A percentile compares a stretch with the other conserved stretches of the same genome.
Evolutionary conservation across 2,113 vertebrate genomes (phyloP).

Genomic region (Lethenteron reissneri): DNA sequence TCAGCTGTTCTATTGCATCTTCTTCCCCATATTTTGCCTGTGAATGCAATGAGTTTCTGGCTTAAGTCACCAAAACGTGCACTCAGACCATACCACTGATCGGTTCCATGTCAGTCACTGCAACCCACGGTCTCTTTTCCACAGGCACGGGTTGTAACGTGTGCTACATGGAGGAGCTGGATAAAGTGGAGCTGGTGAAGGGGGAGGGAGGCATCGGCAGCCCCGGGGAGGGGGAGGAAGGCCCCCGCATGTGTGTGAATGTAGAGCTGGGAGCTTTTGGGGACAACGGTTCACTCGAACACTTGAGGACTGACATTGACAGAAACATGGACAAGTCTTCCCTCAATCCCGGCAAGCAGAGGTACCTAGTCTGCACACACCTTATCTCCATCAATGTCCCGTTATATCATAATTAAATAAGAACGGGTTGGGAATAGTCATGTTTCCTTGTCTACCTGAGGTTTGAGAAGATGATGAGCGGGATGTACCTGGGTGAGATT

Average conservation of each 20-base stretch:
- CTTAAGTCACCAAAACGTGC: too few relatives aligned
- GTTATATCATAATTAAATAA: too few relatives aligned
- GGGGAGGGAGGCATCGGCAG: constrained; percentile 32
- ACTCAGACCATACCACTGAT: too few relatives aligned
- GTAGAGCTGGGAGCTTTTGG: constrained; percentile 68
- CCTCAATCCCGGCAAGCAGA: constrained; percentile 13
- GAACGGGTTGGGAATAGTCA: too few relatives aligned
- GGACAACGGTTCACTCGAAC: neutral
- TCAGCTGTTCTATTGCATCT: too few relatives aligned
- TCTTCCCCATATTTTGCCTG: too few relatives aligned
- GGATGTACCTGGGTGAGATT: constrained; percentile 37
- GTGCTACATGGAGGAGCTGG: constrained; percentile 97
- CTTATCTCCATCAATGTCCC: too few relatives aligned
- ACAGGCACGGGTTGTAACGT: constrained; percentile 72
- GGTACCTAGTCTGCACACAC: constrained; percentile 22
- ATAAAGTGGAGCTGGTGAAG: constrained; percentile 60
- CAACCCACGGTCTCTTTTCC: neutral
- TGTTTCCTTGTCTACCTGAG: constrained; percentile 13
- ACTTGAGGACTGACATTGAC: neutral
- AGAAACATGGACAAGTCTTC: neutral
- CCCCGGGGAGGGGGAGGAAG: too few relatives aligned
- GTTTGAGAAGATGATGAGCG: constrained; percentile 40
- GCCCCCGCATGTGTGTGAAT: constrained; percentile 58
- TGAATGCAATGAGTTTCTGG: too few relatives aligned
- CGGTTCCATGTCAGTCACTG: too few relatives aligned